phyloP scores from a whole-genome alignment of 2,888 invertebrate species.

The Leistus spinibarbis region DNA sequence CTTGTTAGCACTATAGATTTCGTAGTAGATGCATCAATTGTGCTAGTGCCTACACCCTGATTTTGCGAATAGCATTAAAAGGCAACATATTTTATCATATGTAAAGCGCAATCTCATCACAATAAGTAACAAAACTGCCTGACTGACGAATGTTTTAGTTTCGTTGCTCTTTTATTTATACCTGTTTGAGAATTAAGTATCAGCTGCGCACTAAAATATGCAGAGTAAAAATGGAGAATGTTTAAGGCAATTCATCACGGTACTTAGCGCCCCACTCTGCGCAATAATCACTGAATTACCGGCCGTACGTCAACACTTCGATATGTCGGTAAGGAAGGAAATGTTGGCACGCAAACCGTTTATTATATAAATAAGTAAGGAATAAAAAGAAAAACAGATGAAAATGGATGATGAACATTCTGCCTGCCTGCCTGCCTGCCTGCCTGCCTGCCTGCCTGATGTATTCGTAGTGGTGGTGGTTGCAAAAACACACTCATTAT shows the following conservation, averaged over 20 bases:
- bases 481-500: slow-evolving; percentile 5
- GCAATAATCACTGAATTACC: neutral
- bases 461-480: neutral
- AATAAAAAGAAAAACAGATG: neutral
- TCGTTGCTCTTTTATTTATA: too few relatives aligned
- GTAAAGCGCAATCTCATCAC: too few relatives aligned
- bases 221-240: neutral
- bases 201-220: neutral
- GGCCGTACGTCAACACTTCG: neutral
- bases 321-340: neutral
- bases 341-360: neutral
- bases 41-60: too few relatives aligned
- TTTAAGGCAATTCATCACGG: neutral
- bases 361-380: neutral
- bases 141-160: too few relatives aligned
- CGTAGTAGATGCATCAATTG: too few relatives aligned
- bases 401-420: neutral
- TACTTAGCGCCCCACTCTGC: neutral
- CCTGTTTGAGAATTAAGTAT: neutral
- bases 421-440: neutral
- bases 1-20: too few relatives aligned
- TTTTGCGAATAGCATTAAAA: too few relatives aligned
- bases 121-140: too few relatives aligned
- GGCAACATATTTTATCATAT: too few relatives aligned
- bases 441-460: neutral